Conservation (phyloP, 2,888 invertebrate species). For the Aricia artaxerxes region DNA sequence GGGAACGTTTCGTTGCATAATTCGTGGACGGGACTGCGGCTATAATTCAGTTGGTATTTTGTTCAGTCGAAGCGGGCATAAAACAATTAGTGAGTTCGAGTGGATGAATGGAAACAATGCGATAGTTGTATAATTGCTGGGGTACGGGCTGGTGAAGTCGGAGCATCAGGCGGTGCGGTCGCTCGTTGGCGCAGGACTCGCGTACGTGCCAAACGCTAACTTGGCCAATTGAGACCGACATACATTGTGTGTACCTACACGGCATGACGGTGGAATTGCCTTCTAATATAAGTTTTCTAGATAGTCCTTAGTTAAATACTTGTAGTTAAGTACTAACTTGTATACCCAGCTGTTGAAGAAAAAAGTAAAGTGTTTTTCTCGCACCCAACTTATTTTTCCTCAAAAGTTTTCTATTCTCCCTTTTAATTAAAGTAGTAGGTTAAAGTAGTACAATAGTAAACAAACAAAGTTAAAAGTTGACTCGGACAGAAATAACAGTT, state of each 20-base stretch:
- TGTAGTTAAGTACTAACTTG: not conserved
- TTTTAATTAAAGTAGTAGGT: slow-evolving; percentile 5
- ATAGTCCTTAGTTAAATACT: not conserved
- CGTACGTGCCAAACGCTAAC: slow-evolving; percentile 74
- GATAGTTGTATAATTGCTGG: slow-evolving; percentile 56
- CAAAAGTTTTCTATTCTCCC: not conserved
- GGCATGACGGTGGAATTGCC: slow-evolving; percentile 5
- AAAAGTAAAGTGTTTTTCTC: not conserved
- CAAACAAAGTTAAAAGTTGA: not conserved
- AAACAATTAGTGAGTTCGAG: slow-evolving; percentile 50
- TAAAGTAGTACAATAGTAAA: slow-evolving; percentile 4
- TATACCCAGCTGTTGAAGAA: not conserved
- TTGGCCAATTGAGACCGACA: slow-evolving; percentile 64
- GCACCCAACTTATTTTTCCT: not conserved
- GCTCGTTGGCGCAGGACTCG: slow-evolving; percentile 56
- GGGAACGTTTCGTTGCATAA: not conserved
- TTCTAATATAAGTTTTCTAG: not conserved
- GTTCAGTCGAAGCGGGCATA: slow-evolving; percentile 2
- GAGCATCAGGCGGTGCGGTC: slow-evolving; percentile 46
- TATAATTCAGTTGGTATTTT: slow-evolving; percentile 7
- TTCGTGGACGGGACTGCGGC: not conserved
- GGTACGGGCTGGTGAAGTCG: slow-evolving; percentile 40
- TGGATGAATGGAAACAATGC: slow-evolving; percentile 44
- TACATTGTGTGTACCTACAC: slow-evolving; percentile 42
- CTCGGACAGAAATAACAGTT: not conserved